phyloP scores from a whole-genome alignment of 2,797 vertebrate genomes.

The Sarcophilus harrisii region DNA sequence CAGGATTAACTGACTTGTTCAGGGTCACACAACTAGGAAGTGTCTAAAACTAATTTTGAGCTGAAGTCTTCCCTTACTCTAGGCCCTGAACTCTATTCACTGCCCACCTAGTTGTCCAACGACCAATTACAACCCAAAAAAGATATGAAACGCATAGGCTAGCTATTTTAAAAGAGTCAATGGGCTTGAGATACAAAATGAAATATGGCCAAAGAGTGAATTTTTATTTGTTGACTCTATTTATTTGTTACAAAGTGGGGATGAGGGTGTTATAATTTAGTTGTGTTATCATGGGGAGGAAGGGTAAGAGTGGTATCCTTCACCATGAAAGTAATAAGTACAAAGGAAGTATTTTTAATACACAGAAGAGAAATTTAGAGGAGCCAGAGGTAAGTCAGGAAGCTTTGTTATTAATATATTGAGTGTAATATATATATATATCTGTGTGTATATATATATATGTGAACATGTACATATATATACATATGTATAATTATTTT shows the following conservation, averaged over 20 bases:
- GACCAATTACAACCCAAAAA: not conserved
- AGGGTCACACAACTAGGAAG: not conserved
- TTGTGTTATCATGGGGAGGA: not conserved
- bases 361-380: not conserved
- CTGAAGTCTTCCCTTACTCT: not conserved
- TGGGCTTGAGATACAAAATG: not conserved
- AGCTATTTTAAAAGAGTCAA: not conserved
- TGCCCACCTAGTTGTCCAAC: not conserved
- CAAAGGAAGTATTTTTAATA: not conserved
- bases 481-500: not conserved
- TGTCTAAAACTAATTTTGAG: not conserved
- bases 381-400: not conserved
- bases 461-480: not conserved
- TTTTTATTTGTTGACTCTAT: not conserved
- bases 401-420: not conserved
- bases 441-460: not conserved
- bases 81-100: too few species aligned
- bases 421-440: not conserved
- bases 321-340: not conserved
- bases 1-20: not conserved
- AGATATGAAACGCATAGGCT: not conserved
- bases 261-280: not conserved
- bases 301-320: too few species aligned
- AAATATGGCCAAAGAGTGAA: not conserved
- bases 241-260: not conserved